Evolutionary conservation across 92 coral and sea anemone species (phyloP).

Genomic region (Desmophyllum pertusum): DNA sequence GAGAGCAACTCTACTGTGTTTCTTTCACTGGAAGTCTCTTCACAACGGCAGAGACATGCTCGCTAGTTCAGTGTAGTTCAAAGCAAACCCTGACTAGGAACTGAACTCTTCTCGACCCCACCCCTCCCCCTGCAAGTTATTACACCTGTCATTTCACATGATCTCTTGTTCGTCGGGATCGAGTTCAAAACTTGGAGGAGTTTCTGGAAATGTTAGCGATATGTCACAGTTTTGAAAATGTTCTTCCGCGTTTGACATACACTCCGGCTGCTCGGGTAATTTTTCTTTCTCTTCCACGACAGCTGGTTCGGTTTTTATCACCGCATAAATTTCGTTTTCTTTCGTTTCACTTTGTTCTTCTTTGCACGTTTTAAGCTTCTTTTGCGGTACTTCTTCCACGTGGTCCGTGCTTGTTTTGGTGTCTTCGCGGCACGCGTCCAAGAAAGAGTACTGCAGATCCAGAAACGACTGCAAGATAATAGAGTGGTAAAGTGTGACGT

Average conservation of each 20-base stretch:
- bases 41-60: background rate
- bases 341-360: background rate
- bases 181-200: slow-evolving; percentile 45
- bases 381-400: background rate
- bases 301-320: background rate
- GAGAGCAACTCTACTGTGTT: background rate
- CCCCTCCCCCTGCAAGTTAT: background rate
- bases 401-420: background rate
- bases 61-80: background rate
- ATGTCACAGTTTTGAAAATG: background rate
- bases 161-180: slow-evolving; percentile 14
- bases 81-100: background rate
- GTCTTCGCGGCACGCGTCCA: slow-evolving; percentile 11
- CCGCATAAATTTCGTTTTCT: background rate
- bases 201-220: slow-evolving; percentile 34
- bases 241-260: slow-evolving; percentile 1
- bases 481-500: background rate
- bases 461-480: slow-evolving; percentile 55
- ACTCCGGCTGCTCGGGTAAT: background rate
- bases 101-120: background rate
- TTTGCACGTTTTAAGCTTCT: slow-evolving; percentile 16
- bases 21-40: background rate
- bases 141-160: background rate
- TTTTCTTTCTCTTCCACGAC: background rate
- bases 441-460: slow-evolving; percentile 49